phyloP scores from a whole-genome alignment of 2,113 vertebrate species.

The Actinemys pallida region DNA sequence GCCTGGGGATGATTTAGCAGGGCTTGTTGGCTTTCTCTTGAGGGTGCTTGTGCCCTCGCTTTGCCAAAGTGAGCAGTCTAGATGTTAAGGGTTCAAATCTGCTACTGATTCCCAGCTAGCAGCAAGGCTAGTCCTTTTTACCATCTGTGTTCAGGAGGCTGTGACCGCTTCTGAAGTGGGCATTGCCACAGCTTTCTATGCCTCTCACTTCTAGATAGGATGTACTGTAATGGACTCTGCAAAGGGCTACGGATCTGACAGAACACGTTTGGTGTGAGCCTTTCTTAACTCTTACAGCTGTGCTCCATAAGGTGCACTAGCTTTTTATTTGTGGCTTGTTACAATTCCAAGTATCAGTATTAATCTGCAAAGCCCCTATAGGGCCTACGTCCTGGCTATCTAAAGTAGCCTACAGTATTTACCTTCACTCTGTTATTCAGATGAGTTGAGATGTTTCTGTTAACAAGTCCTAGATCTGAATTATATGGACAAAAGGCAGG shows the following conservation, averaged over 20 bases:
- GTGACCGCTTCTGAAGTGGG: neutral
- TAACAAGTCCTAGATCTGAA: neutral
- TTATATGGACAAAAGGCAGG: neutral
- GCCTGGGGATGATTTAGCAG: neutral
- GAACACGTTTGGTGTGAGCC: neutral
- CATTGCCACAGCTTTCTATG: neutral
- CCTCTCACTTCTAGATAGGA: accelerated
- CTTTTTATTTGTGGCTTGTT: accelerated
- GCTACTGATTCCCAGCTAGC: accelerated
- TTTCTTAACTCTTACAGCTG: neutral
- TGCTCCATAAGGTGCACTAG: neutral
- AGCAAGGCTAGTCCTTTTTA: neutral
- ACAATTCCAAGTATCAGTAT: neutral
- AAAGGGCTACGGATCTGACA: accelerated
- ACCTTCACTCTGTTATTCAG: neutral
- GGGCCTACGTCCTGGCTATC: accelerated
- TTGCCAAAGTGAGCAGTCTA: neutral
- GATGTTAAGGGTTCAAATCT: neutral
- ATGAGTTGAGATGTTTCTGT: neutral
- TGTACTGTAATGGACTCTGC: accelerated
- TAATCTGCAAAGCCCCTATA: neutral
- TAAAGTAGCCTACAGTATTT: neutral
- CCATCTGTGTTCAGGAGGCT: neutral
- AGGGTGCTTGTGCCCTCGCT: neutral
- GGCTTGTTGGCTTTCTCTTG: neutral